phyloP scores from a whole-genome alignment of 2,797 vertebrate genomes.

The Cyprinodon diabolis region DNA sequence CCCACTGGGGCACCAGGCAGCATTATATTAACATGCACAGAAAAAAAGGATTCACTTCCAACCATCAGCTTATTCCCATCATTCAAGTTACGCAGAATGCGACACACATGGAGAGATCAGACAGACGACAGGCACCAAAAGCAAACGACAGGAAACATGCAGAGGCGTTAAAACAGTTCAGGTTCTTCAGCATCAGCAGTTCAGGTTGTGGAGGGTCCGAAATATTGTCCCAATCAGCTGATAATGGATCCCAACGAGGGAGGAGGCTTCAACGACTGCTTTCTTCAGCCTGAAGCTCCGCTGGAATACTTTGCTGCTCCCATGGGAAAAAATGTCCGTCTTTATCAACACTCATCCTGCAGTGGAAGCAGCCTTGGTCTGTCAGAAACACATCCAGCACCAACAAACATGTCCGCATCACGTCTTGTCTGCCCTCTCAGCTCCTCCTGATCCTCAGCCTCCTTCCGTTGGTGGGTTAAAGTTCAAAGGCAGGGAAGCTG shows the following conservation, averaged over 20 bases:
- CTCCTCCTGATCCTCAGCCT: constrained; percentile 1
- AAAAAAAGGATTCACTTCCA: too few species aligned
- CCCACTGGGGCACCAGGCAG: neutral
- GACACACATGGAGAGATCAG: constrained; percentile 16
- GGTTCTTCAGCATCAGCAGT: neutral
- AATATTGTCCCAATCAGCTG: neutral
- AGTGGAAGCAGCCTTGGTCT: neutral
- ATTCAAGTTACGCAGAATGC: neutral
- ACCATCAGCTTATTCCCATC: neutral
- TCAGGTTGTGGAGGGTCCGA: neutral
- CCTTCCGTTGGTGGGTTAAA: constrained; percentile 69
- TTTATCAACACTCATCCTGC: neutral
- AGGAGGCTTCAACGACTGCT: neutral
- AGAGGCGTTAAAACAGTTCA: constrained; percentile 34
- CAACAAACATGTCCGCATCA: neutral
- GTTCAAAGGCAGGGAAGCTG: constrained; percentile 94
- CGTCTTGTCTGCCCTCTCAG: neutral
- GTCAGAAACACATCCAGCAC: neutral
- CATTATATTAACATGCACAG: neutral
- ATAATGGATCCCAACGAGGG: neutral
- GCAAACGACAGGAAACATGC: constrained; percentile 62
- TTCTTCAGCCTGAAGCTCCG: neutral
- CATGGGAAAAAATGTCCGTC: neutral
- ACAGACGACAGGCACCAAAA: constrained; percentile 26
- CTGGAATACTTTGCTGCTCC: neutral